These are phyloP conservation scores for Cyclina sinensis DNA, from an alignment of 1,140 invertebrate genomes.

Conservation along the genomic window DNA sequence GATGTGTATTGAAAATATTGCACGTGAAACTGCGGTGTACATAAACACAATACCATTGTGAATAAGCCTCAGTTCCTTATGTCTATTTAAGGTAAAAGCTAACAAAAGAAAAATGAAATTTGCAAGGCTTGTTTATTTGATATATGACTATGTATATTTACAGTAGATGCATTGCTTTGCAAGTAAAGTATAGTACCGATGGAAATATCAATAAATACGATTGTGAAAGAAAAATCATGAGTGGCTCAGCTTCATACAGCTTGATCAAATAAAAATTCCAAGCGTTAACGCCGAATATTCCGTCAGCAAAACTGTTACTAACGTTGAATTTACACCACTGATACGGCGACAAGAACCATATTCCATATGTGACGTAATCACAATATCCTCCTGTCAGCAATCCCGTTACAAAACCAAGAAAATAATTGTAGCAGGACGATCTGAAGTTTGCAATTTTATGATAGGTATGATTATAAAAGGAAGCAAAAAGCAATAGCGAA, in stretches of 20 bases:
- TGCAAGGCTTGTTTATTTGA: background rate
- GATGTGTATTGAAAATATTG: conserved; percentile 16
- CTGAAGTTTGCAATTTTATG: background rate
- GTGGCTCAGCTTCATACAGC: conserved; percentile 29
- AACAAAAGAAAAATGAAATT: conserved; percentile 73
- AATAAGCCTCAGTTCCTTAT: conserved; percentile 82
- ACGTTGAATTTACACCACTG: conserved; percentile 84
- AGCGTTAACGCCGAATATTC: conserved; percentile 72
- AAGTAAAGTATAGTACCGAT: background rate
- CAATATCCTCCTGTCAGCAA: conserved; percentile 72
- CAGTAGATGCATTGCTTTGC: too few relatives aligned
- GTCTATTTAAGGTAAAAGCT: conserved; percentile 75
- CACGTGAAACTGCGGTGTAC: conserved; percentile 67
- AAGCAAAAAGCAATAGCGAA: conserved; percentile 33
- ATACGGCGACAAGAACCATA: conserved; percentile 75
- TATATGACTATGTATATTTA: background rate
- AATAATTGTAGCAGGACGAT: background rate
- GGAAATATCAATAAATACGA: background rate
- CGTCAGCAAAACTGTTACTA: conserved; percentile 65
- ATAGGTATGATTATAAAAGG: background rate
- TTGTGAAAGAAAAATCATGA: conserved; percentile 11
- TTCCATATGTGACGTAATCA: conserved; percentile 76
- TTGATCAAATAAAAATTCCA: conserved; percentile 51
- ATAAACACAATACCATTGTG: conserved; percentile 80
- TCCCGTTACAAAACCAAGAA: conserved; percentile 38